Percentiles rank a stretch among this genome's conserved stretches.
Evolutionary conservation across 2,888 invertebrate genomes (phyloP).

Genomic region (Pseudococcus viburni): DNA sequence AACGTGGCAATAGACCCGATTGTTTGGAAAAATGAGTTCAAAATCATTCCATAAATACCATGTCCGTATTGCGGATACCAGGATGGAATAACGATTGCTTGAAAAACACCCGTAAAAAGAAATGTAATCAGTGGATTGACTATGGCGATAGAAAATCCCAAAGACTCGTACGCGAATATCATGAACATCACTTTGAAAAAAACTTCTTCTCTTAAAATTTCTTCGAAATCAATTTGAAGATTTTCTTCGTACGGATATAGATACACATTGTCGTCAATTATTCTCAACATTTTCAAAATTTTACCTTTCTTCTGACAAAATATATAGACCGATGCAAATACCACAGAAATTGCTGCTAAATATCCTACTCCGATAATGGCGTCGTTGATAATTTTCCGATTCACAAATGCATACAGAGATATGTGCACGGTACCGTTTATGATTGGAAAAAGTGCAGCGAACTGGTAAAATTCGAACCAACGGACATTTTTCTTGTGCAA

Average conservation of each 20-base stretch:
- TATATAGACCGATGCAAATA: background rate
- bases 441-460: background rate
- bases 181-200: background rate
- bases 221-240: background rate
- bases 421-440: background rate
- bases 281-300: background rate
- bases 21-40: background rate
- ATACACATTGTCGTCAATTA: conserved; percentile 31
- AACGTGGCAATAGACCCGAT: background rate
- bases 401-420: background rate
- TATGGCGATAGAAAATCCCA: conserved; percentile 36
- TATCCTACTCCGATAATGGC: background rate
- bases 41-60: background rate
- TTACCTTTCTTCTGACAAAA: background rate
- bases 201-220: background rate
- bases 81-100: background rate
- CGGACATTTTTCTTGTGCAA: background rate
- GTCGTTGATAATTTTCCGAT: background rate
- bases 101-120: background rate
- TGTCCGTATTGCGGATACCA: background rate
- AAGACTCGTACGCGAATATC: conserved; percentile 1
- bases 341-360: background rate
- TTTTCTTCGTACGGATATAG: conserved; percentile 1
- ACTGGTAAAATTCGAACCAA: background rate
- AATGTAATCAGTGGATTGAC: conserved; percentile 1